Conservation (phyloP, 2,113 vertebrate genomes). For the Barbus barbus region DNA sequence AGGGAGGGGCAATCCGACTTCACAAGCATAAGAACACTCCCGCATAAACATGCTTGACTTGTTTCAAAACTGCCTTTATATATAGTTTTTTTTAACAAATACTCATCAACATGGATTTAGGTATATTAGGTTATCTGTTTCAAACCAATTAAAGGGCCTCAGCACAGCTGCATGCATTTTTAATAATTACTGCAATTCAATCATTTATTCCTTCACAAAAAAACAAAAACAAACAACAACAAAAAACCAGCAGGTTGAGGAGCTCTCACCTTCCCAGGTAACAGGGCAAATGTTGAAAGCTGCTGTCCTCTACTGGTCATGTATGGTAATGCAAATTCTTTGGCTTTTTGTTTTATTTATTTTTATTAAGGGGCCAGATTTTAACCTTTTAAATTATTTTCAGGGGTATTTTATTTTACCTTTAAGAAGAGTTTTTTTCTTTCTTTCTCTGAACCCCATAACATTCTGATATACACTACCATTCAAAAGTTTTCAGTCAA, state of each 20-base stretch:
- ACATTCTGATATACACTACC: not conserved
- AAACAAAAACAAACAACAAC: too few relatives aligned
- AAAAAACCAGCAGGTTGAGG: too few relatives aligned
- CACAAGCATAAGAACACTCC: not conserved
- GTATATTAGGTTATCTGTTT: not conserved
- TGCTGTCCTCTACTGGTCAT: slow-evolving; percentile 48
- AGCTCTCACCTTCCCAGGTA: not conserved
- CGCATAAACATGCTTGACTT: not conserved
- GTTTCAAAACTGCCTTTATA: not conserved
- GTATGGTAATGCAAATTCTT: not conserved
- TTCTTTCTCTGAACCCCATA: not conserved
- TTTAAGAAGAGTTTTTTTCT: not conserved
- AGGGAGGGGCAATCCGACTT: slow-evolving; percentile 17
- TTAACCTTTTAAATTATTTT: not conserved
- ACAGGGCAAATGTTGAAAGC: slow-evolving; percentile 5
- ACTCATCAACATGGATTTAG: not conserved
- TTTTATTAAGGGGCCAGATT: not conserved
- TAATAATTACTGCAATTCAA: not conserved
- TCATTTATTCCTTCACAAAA: not conserved
- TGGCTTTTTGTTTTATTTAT: not conserved
- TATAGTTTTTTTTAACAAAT: not conserved
- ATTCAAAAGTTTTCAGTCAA: not conserved
- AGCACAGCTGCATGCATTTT: not conserved
- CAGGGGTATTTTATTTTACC: not conserved
- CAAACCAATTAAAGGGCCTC: not conserved